phyloP scores from a whole-genome alignment of 2,113 vertebrate species.

The Salvelinus alpinus region DNA sequence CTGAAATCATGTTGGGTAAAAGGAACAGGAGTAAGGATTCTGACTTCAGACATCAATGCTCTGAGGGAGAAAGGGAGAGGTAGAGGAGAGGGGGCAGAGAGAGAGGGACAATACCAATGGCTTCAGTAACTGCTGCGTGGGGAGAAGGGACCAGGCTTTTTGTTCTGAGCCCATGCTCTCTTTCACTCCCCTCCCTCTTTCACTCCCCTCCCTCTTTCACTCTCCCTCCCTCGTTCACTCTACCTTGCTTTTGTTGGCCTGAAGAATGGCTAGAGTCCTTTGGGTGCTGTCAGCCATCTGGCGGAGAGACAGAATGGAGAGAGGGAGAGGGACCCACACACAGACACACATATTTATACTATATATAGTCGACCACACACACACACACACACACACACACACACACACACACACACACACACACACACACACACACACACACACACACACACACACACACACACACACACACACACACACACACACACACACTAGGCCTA shows the following conservation, averaged over 20 bases:
- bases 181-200: too few relatives aligned
- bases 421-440: too few relatives aligned
- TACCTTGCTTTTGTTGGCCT: neutral
- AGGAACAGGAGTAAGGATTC: neutral
- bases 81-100: neutral
- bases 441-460: too few relatives aligned
- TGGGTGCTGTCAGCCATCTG: constrained; percentile 8
- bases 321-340: neutral
- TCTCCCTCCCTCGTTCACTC: too few relatives aligned
- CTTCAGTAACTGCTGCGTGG: neutral
- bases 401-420: too few relatives aligned
- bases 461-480: too few relatives aligned
- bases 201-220: too few relatives aligned
- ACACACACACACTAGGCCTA: too few relatives aligned
- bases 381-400: too few relatives aligned
- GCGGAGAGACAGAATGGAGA: constrained; percentile 8
- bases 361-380: too few relatives aligned
- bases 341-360: too few relatives aligned
- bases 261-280: neutral
- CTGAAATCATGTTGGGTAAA: neutral
- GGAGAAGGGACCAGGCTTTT: neutral
- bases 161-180: neutral
- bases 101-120: neutral
- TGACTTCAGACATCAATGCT: constrained; percentile 11
- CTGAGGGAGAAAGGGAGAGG: neutral